A percentile compares a stretch with the other conserved stretches of the same genome.
phyloP scores from a whole-genome alignment of 2,888 invertebrate genomes.

The Frankliniella intonsa region DNA sequence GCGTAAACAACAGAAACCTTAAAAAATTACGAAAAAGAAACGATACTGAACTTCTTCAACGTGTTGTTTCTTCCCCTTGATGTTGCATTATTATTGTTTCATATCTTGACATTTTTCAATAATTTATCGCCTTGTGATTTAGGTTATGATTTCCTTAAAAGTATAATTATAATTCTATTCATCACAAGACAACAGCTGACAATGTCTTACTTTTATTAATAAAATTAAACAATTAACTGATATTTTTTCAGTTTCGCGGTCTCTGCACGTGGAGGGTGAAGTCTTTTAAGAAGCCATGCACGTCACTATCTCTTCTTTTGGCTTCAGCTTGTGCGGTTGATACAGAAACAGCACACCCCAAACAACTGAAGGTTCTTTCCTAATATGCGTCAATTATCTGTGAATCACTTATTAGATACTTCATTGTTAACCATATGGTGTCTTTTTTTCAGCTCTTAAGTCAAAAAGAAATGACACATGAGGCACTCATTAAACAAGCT shows the following conservation, averaged over 20 bases:
- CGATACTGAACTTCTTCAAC: neutral
- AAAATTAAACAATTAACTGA: neutral
- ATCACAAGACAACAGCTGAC: neutral
- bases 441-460: constrained; percentile 37
- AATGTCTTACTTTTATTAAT: neutral
- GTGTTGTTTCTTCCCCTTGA: neutral
- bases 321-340: neutral
- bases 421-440: neutral
- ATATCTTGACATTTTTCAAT: neutral
- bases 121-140: neutral
- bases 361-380: neutral
- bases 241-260: neutral
- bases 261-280: neutral
- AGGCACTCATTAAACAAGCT: constrained; percentile 53
- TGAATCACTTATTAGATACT: neutral
- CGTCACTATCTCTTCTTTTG: neutral
- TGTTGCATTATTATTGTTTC: neutral
- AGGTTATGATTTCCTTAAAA: neutral
- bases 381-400: neutral
- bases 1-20: neutral
- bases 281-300: neutral
- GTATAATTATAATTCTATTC: neutral
- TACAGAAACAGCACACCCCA: neutral
- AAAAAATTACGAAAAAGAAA: neutral
- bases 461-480: constrained; percentile 49